A percentile compares a stretch with the other conserved stretches of the same genome.
These are phyloP conservation scores for Andinoacara biseriatus DNA, from an alignment of 2,113 vertebrate species.

Conservation along the genomic window DNA sequence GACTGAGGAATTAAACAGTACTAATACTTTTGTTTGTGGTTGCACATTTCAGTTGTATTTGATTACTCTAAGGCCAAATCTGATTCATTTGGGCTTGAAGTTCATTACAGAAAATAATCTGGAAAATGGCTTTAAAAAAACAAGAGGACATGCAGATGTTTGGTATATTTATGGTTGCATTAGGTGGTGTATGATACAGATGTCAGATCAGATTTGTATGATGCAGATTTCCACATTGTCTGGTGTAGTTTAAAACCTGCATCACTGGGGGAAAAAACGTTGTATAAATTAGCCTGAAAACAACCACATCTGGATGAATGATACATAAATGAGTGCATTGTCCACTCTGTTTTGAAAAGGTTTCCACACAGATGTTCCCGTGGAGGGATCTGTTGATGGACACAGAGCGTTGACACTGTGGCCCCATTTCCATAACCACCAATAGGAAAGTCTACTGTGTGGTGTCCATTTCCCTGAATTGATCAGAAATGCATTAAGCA, in stretches of 20 bases:
- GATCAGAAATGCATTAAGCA: constrained; percentile 50
- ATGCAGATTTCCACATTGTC: neutral
- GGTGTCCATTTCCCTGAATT: constrained; percentile 23
- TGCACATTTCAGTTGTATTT: neutral
- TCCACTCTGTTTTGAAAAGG: neutral
- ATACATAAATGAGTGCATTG: neutral
- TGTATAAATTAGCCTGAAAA: neutral
- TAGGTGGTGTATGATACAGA: neutral
- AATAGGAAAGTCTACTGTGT: neutral
- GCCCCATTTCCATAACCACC: constrained; percentile 3
- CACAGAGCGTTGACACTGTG: neutral
- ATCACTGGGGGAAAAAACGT: neutral
- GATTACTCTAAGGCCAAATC: neutral
- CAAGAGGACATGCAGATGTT: neutral
- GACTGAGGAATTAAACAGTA: neutral
- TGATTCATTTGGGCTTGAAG: neutral
- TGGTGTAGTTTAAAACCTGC: neutral
- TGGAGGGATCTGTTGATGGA: neutral
- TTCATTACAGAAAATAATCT: neutral
- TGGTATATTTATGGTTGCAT: neutral
- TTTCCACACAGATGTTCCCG: constrained; percentile 3
- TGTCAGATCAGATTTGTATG: neutral
- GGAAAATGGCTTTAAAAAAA: too few species aligned
- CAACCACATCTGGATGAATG: neutral
- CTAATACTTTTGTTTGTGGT: too few species aligned